Percentiles rank a stretch among this genome's conserved stretches.
phyloP scores from a whole-genome alignment of 2,797 vertebrate genomes.

The Brachyalestes nurse region DNA sequence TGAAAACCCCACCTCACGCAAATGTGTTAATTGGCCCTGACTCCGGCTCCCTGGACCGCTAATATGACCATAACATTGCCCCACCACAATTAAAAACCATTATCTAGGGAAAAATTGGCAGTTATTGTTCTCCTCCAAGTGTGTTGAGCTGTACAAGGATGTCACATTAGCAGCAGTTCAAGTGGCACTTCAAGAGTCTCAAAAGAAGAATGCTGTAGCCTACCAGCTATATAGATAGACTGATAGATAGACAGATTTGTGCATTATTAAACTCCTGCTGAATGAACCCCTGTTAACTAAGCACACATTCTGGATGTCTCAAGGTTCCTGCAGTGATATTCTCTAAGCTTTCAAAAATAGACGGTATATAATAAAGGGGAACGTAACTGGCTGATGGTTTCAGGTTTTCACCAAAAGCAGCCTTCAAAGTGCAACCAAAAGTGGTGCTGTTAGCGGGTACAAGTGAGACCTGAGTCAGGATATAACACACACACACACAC shows the following conservation, averaged over 20 bases:
- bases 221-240: too few relatives aligned
- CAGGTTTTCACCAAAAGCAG: background rate
- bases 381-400: background rate
- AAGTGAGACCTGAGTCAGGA: slow-evolving; percentile 18
- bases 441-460: background rate
- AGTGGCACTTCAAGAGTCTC: too few relatives aligned
- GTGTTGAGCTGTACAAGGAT: too few relatives aligned
- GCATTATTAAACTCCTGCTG: too few relatives aligned
- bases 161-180: too few relatives aligned
- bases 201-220: too few relatives aligned
- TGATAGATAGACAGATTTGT: too few relatives aligned
- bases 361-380: background rate
- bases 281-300: too few relatives aligned
- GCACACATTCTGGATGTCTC: background rate
- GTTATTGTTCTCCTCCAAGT: too few relatives aligned
- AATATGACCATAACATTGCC: background rate
- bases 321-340: background rate
- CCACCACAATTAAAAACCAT: background rate
- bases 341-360: background rate
- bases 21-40: background rate
- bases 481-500: background rate
- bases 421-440: slow-evolving; percentile 8
- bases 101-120: background rate
- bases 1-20: background rate
- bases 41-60: slow-evolving; percentile 8